Evolutionary conservation across 2,113 vertebrate species (phyloP).

Genomic region (Terrapene triunguis): DNA sequence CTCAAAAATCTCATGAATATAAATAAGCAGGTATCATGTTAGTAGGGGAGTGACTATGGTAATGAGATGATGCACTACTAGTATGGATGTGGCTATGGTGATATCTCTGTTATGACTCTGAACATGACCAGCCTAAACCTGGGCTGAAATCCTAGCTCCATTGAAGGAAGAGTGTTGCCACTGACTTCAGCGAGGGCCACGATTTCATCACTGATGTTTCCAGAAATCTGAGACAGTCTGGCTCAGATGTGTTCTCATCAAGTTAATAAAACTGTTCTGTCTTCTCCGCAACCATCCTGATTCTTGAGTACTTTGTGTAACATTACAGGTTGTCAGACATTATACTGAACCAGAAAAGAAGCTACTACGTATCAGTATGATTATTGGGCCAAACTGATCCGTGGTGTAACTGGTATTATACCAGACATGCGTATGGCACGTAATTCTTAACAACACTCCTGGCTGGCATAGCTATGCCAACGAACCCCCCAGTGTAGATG

Average conservation of each 20-base stretch:
- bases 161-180: neutral
- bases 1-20: neutral
- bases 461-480: neutral
- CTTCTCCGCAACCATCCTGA: accelerated
- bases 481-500: neutral
- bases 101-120: accelerated
- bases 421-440: neutral
- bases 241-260: neutral
- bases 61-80: neutral
- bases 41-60: neutral
- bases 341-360: neutral
- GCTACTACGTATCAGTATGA: neutral
- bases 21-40: neutral
- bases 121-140: accelerated
- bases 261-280: neutral
- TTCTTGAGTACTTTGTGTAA: neutral
- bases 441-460: neutral
- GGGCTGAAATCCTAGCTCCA: neutral
- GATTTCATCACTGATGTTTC: neutral
- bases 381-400: neutral
- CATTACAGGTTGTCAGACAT: neutral
- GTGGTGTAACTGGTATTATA: neutral
- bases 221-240: neutral
- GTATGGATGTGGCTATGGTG: accelerated
- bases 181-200: neutral